Conservation (phyloP, 2,113 vertebrate genomes). For the Pelecanoides urinatrix region DNA sequence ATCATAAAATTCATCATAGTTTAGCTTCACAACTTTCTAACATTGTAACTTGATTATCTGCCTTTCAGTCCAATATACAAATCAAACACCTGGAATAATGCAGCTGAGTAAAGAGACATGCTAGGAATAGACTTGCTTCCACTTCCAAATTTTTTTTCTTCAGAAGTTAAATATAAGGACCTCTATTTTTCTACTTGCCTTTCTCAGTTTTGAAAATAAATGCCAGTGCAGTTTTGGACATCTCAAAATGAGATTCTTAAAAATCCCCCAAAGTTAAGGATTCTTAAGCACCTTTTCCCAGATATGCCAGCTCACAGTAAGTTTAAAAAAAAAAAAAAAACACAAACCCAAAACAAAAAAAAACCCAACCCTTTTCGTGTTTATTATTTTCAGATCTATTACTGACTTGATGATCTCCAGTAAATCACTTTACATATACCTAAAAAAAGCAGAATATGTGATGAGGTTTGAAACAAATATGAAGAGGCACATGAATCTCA, state of each 20-base stretch:
- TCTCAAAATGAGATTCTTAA: not conserved
- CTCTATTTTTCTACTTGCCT: not conserved
- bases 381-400: not conserved
- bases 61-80: not conserved
- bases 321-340: not conserved
- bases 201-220: not conserved
- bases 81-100: slow-evolving; percentile 31
- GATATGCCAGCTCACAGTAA: not conserved
- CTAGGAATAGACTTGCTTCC: not conserved
- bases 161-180: not conserved
- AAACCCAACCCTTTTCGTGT: not conserved
- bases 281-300: not conserved
- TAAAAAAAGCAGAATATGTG: not conserved
- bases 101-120: slow-evolving; percentile 57
- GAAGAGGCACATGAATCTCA: not conserved
- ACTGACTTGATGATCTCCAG: not conserved
- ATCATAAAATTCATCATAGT: slow-evolving; percentile 35
- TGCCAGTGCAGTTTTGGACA: not conserved
- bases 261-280: not conserved
- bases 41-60: slow-evolving; percentile 1
- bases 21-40: slow-evolving; percentile 50
- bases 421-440: not conserved
- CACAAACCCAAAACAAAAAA: too few relatives aligned
- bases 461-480: not conserved
- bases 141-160: not conserved